These are phyloP conservation scores for Agrypnus murinus DNA, from an alignment of 2,888 invertebrate species.

Conservation along the genomic window DNA sequence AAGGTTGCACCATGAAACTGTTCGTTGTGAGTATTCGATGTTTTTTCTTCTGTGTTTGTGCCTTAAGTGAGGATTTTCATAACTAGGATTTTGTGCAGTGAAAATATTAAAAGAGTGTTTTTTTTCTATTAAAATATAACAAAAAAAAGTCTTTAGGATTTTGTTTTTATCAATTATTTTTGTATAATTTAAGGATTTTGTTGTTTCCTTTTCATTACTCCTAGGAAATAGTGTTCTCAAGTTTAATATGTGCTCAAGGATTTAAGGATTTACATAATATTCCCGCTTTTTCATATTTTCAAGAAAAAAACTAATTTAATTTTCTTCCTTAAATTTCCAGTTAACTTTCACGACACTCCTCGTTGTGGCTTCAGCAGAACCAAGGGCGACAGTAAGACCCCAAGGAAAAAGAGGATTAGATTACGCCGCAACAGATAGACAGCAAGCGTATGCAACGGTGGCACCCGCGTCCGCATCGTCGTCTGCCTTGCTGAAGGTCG, in stretches of 20 bases:
- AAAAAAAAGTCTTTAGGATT: too few species aligned
- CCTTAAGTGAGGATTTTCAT: conserved; percentile 12
- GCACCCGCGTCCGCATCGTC: conserved; percentile 42
- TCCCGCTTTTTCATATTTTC: too few species aligned
- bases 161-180: too few species aligned
- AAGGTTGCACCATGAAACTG: conserved; percentile 63
- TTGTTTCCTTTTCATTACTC: background rate
- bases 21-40: conserved; percentile 63
- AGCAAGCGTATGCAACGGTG: conserved; percentile 52
- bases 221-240: background rate
- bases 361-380: conserved; percentile 2
- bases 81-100: conserved; percentile 7
- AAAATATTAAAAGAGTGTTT: background rate
- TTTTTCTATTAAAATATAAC: background rate
- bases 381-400: conserved; percentile 11
- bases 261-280: too few species aligned
- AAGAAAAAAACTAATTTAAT: background rate
- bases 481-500: conserved; percentile 34
- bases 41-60: conserved; percentile 26
- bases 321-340: conserved; percentile 20
- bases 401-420: conserved; percentile 36
- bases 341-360: conserved; percentile 19
- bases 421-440: conserved; percentile 31
- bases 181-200: background rate
- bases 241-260: too few species aligned